These are phyloP conservation scores for Thunnus maccoyii DNA, from an alignment of 2,113 vertebrate species.

Conservation along the genomic window DNA sequence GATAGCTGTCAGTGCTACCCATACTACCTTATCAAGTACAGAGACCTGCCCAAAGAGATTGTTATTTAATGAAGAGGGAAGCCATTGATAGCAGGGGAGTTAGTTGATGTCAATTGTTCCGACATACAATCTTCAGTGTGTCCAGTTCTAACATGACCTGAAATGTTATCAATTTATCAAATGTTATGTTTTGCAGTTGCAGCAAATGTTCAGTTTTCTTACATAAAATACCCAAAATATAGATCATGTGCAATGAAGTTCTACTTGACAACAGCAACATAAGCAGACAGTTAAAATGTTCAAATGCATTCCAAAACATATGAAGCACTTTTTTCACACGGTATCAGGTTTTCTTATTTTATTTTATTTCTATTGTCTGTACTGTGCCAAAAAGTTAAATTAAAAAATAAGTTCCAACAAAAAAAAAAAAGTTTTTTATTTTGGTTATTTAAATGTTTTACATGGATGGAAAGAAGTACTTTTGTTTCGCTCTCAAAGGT, in stretches of 20 bases:
- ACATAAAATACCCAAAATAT: neutral
- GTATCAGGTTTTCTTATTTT: no score
- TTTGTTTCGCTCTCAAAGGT: neutral
- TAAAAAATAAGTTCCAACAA: no score
- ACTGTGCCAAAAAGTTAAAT: no score
- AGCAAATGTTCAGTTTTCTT: neutral
- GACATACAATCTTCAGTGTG: neutral
- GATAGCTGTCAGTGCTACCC: slow-evolving; percentile 77
- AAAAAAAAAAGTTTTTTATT: slow-evolving; percentile 41
- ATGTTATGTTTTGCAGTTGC: neutral
- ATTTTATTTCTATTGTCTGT: no score
- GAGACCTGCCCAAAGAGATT: slow-evolving; percentile 19
- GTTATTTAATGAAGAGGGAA: neutral
- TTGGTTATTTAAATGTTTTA: slow-evolving; percentile 52
- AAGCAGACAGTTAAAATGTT: neutral
- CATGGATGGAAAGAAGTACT: slow-evolving; percentile 36
- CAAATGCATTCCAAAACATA: neutral
- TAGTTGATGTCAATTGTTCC: neutral
- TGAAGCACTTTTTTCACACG: slow-evolving; percentile 14
- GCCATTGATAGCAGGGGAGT: neutral
- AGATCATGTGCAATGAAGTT: neutral
- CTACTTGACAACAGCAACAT: neutral
- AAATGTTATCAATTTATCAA: neutral
- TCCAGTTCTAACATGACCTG: neutral
- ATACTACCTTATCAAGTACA: slow-evolving; percentile 77